These are phyloP conservation scores for Budorcas taxicolor DNA, from an alignment of 2,113 vertebrate genomes.

Conservation along the genomic window DNA sequence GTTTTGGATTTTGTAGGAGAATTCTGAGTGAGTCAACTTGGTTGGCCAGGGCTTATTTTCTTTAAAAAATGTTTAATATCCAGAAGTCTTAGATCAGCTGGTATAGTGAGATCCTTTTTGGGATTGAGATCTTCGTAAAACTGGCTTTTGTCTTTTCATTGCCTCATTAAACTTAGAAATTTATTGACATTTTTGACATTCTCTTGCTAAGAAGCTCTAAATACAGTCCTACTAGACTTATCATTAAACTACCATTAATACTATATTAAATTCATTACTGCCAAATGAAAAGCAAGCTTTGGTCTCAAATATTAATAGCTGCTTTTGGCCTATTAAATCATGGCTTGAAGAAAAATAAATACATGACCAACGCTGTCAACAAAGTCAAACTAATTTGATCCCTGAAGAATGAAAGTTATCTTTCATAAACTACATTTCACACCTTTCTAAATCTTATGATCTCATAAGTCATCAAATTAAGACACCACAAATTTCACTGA, in stretches of 20 bases:
- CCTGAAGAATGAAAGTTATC: not conserved
- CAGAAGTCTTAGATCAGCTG: not conserved
- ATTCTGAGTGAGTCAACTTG: not conserved
- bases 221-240: not conserved
- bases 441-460: not conserved
- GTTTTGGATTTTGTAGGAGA: not conserved
- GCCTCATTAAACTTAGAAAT: not conserved
- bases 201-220: not conserved
- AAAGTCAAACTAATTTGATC: not conserved
- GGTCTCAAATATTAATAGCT: not conserved
- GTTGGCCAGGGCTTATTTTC: not conserved
- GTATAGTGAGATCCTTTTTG: not conserved
- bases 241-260: not conserved
- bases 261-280: not conserved
- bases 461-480: not conserved
- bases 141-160: not conserved
- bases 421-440: constrained; percentile 1
- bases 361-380: not conserved
- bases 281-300: constrained; percentile 2
- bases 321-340: not conserved
- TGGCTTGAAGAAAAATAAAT: not conserved
- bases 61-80: not conserved
- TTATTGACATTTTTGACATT: constrained; percentile 19
- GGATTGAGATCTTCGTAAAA: not conserved
- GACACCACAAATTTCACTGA: not conserved